Base-by-base conservation (phyloP, 1,140 invertebrate species). In the Pissodes strobi region DNA sequence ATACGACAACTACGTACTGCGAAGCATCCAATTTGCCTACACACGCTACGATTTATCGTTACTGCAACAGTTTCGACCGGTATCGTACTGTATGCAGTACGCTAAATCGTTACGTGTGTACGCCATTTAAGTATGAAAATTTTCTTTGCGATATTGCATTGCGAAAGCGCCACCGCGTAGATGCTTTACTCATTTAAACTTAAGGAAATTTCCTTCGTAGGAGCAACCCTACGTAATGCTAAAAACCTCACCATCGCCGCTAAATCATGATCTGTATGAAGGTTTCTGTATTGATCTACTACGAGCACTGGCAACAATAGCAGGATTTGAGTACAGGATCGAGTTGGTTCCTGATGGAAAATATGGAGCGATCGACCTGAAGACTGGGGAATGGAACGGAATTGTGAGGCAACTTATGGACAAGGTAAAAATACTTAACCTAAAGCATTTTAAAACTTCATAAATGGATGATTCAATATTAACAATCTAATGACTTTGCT, bases 281-380 rank as follows among this genome's bases (percentile, higher is more conserved):
- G 97, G 97, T 1, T 99, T 98, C 83, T 98, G 95, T 81, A 94
- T 99, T 64, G 97, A 99, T 80, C 82, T 99, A 48, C 82, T 99
- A 30, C 88, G 89, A 67, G 86, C 88, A 65, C 91, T 98, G 39
- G 91, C 94, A 0, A 82, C 83, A 3, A 86, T 94, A 74, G 92
- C 94, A 18, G 94, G 94, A 17, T 99, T 99, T 80, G 90, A 95
- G 69, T 99, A 97, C 77, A 86, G 86, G 55, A 92, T 99, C 55
- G 86, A 90, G 60, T 79, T 96, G 27, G 95, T 98, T 0, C 91
- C 93, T 0, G 96, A 98, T 78, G 90, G 91, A 67, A 93, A 94
- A 85, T 99, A 98, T 73, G 97, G 97, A 0, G 93, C 91, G 6
- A 88, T 89, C 69, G 91, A 96, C 77, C 90, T 92, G 0, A 88